A percentile compares a stretch with the other conserved stretches of the same genome.
Evolutionary conservation across 92 coral and sea anemone species (phyloP).

Genomic region (Siderastrea radians): DNA sequence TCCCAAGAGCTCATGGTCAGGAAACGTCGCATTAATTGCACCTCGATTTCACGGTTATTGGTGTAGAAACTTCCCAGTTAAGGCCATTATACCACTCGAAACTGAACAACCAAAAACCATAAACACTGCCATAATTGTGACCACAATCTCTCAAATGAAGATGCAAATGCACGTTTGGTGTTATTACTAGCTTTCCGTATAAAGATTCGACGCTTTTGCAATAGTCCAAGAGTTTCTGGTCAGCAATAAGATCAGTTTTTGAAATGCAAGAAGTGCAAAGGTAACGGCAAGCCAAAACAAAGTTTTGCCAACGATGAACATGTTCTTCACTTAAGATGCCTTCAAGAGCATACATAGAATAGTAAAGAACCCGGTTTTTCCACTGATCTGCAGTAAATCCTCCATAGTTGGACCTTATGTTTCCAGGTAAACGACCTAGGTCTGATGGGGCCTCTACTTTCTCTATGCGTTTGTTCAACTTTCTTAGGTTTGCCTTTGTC

Average conservation of each 20-base stretch:
- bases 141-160: constrained; percentile 27
- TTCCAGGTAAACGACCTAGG: no score
- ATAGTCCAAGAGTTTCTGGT: constrained; percentile 27
- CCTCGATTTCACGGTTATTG: no score
- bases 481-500: constrained; percentile 29
- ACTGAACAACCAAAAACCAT: no score
- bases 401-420: not conserved
- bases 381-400: constrained; percentile 39
- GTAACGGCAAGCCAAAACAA: not conserved
- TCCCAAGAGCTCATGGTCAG: constrained; percentile 21
- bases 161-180: constrained; percentile 40
- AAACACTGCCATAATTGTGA: not conserved
- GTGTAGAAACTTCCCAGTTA: no score
- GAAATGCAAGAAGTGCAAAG: constrained; percentile 38
- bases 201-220: constrained; percentile 1
- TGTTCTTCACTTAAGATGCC: constrained; percentile 14
- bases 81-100: no score
- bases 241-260: constrained; percentile 30
- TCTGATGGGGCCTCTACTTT: no score
- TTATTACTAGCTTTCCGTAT: constrained; percentile 20
- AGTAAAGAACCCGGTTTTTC: constrained; percentile 28
- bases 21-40: not conserved
- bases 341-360: constrained; percentile 21
- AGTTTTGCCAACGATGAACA: constrained; percentile 4
- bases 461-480: constrained; percentile 1